These are phyloP conservation scores for Ceryle rudis DNA, from an alignment of 2,797 vertebrate genomes.

Conservation along the genomic window DNA sequence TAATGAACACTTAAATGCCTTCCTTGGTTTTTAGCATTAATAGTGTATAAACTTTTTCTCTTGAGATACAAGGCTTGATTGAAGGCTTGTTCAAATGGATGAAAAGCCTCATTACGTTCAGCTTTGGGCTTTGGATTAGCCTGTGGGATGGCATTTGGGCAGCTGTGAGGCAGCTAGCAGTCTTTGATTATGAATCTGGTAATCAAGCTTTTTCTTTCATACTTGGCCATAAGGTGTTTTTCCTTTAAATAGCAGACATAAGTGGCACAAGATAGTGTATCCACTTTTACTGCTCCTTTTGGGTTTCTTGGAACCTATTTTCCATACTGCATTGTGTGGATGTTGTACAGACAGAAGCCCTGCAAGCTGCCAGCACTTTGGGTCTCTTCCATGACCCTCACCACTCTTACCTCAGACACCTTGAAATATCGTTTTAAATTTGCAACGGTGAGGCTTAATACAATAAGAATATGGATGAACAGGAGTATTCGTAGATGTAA, in stretches of 20 bases:
- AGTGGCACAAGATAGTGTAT: not conserved
- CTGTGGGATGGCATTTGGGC: not conserved
- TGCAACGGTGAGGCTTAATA: not conserved
- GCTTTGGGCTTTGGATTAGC: not conserved
- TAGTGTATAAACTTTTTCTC: not conserved
- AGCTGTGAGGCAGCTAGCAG: not conserved
- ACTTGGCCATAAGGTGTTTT: not conserved
- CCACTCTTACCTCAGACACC: not conserved
- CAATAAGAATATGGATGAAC: not conserved
- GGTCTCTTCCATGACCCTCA: not conserved
- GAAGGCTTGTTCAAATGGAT: not conserved
- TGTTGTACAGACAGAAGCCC: not conserved
- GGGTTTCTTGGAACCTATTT: not conserved
- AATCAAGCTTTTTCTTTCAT: not conserved
- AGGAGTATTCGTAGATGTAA: not conserved
- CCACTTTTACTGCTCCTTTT: not conserved
- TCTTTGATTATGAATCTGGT: not conserved
- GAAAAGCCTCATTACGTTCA: not conserved
- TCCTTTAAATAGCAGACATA: not conserved
- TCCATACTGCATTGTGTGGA: no score
- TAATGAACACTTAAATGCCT: not conserved
- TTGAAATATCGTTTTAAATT: not conserved
- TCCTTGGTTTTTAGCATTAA: not conserved
- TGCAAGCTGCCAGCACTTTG: not conserved
- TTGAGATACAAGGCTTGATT: not conserved